These are phyloP conservation scores for Bettongia penicillata DNA, from an alignment of 2,113 vertebrate genomes.

Conservation along the genomic window DNA sequence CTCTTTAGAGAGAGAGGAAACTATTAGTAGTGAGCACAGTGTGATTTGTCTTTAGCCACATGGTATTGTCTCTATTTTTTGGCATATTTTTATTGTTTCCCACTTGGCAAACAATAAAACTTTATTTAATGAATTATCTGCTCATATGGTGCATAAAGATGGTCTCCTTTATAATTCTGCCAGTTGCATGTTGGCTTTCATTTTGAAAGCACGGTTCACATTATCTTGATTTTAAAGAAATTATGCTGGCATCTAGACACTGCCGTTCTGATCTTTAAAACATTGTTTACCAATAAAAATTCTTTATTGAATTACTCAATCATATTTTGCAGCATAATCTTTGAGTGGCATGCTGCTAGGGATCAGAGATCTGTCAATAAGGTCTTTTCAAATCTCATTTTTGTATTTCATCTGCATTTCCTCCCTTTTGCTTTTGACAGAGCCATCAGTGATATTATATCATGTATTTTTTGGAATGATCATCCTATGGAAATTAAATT, in stretches of 20 bases:
- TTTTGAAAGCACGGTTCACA: neutral
- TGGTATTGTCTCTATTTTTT: neutral
- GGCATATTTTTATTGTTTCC: neutral
- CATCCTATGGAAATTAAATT: constrained; percentile 42
- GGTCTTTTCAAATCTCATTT: constrained; percentile 65
- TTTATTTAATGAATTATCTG: constrained; percentile 68
- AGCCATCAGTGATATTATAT: constrained; percentile 57
- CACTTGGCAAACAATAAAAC: neutral
- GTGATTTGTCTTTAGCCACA: neutral
- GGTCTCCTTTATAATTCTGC: neutral
- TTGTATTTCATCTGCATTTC: constrained; percentile 64
- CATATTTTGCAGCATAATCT: constrained; percentile 54
- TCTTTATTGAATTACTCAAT: constrained; percentile 12
- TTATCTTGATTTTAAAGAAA: neutral
- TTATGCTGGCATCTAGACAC: neutral
- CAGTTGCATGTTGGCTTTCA: neutral
- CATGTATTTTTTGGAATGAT: constrained; percentile 70
- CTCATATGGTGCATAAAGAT: constrained; percentile 21
- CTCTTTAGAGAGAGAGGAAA: neutral
- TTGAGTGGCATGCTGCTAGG: constrained; percentile 62
- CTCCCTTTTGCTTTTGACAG: neutral
- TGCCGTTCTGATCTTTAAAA: constrained; percentile 38
- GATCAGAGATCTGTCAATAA: constrained; percentile 41
- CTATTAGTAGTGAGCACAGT: neutral
- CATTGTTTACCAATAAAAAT: constrained; percentile 7